phyloP scores from a whole-genome alignment of 2,797 vertebrate genomes.

The Rhincodon typus region DNA sequence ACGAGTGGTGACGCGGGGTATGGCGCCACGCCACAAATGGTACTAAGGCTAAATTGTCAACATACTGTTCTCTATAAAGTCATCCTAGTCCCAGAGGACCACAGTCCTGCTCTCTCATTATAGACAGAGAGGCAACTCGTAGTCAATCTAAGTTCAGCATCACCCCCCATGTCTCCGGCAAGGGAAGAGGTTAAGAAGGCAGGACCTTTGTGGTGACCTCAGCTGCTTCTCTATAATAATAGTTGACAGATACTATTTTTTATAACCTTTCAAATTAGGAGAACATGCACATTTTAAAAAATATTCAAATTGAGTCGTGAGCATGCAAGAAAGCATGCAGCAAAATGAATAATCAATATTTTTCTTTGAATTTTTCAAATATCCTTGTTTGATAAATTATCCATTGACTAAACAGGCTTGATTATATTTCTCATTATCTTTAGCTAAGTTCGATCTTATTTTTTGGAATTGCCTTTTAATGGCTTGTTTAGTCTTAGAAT shows the following conservation, averaged over 20 bases:
- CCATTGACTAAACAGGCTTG: not conserved
- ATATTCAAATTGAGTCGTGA: not conserved
- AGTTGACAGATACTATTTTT: not conserved
- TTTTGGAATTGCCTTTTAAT: not conserved
- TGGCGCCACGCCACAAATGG: no score
- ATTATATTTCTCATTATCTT: not conserved
- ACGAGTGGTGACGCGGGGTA: no score
- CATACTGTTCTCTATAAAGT: no score
- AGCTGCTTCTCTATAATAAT: no score
- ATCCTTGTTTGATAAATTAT: not conserved
- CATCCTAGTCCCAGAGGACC: no score
- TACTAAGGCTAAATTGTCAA: no score
- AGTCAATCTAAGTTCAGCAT: no score
- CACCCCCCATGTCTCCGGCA: no score
- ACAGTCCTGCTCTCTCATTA: no score
- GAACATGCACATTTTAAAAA: not conserved
- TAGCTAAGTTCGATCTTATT: not conserved
- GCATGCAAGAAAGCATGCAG: not conserved
- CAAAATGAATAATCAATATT: not conserved
- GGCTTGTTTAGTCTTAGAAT: not conserved
- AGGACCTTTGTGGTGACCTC: no score
- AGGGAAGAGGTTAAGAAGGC: no score
- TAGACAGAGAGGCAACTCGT: no score
- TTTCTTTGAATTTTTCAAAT: not conserved
- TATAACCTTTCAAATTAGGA: not conserved